These are phyloP conservation scores for Eubucco bourcierii DNA, from an alignment of 2,113 vertebrate species.

Conservation along the genomic window DNA sequence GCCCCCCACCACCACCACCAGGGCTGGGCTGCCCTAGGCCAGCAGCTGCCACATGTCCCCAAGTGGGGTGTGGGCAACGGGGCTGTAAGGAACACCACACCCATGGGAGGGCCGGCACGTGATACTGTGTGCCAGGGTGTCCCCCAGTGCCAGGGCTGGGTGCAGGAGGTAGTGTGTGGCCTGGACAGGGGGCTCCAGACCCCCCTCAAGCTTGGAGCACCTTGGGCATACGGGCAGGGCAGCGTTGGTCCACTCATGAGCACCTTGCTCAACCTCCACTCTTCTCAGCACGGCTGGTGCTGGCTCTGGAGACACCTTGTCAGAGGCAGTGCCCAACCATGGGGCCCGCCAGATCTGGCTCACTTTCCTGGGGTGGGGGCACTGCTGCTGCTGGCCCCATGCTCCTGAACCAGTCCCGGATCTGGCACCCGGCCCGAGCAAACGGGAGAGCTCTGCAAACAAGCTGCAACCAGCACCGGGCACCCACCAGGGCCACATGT, in stretches of 20 bases:
- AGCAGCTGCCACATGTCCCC: background rate
- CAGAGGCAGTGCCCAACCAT: background rate
- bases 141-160: background rate
- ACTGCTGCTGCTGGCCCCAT: background rate
- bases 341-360: background rate
- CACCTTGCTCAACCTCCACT: background rate
- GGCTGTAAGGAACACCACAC: too few relatives aligned
- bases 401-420: background rate
- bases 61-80: accelerated
- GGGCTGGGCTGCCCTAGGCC: background rate
- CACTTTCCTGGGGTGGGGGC: background rate
- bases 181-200: background rate
- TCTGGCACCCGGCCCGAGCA: background rate
- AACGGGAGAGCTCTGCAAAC: slow-evolving; percentile 1
- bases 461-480: background rate
- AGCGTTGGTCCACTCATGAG: accelerated
- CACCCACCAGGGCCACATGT: background rate
- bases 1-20: accelerated
- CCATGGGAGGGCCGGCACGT: background rate
- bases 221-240: accelerated
- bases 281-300: background rate
- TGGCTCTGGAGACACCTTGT: background rate
- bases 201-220: accelerated
- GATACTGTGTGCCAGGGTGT: background rate
- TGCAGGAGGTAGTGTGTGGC: accelerated